phyloP scores from a whole-genome alignment of 2,888 invertebrate species.

The Camptogramma bilineatum region DNA sequence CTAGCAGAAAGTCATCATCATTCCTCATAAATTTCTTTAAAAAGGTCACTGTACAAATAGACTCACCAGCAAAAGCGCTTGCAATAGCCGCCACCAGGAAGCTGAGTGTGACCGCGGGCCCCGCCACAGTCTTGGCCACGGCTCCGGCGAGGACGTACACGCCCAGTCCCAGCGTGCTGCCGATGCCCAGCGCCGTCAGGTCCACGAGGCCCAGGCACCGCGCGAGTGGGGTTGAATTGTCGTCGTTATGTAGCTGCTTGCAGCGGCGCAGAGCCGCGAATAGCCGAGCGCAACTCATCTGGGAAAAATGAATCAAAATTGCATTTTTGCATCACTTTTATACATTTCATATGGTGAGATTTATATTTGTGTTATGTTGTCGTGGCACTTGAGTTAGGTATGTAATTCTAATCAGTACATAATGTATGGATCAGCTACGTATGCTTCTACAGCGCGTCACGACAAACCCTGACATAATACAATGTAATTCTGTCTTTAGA shows the following conservation, averaged over 20 bases:
- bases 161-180: conserved; percentile 95
- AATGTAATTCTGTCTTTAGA: too few relatives aligned
- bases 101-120: conserved; percentile 96
- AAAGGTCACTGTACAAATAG: background rate
- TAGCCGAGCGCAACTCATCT: conserved; percentile 72
- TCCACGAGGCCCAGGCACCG: conserved; percentile 93
- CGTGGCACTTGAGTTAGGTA: too few relatives aligned
- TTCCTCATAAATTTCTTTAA: too few relatives aligned
- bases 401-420: too few relatives aligned
- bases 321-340: background rate
- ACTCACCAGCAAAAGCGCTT: conserved; percentile 94
- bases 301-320: conserved; percentile 37
- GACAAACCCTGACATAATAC: too few relatives aligned
- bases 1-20: too few relatives aligned
- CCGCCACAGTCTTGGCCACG: conserved; percentile 94
- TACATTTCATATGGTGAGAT: too few relatives aligned
- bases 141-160: conserved; percentile 97
- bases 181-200: conserved; percentile 94
- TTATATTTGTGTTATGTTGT: too few relatives aligned
- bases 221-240: conserved; percentile 73
- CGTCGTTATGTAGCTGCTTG: conserved; percentile 76
- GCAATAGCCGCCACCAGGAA: conserved; percentile 97
- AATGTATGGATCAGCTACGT: too few relatives aligned
- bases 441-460: too few relatives aligned
- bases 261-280: conserved; percentile 73